A percentile compares a stretch with the other conserved stretches of the same genome.
Conservation (phyloP, 2,888 invertebrate species). For the Halictus ligatus region DNA sequence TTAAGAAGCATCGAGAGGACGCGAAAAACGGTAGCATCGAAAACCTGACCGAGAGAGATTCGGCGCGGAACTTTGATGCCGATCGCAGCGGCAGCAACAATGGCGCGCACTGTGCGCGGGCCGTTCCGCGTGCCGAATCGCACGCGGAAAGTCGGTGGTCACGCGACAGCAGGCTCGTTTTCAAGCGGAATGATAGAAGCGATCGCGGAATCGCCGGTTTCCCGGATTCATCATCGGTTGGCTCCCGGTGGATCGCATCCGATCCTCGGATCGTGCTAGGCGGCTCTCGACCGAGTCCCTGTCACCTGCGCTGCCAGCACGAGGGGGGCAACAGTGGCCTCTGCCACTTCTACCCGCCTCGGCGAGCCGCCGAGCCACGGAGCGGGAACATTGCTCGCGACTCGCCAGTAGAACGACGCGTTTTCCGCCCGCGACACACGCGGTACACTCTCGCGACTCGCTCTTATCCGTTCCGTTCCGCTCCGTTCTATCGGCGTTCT, state of each 20-base stretch:
- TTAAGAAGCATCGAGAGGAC: too few relatives aligned
- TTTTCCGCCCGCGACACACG: constrained; percentile 63
- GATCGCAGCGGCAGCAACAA: background rate
- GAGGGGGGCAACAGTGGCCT: constrained; percentile 36
- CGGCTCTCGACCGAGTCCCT: constrained; percentile 54
- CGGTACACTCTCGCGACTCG: background rate
- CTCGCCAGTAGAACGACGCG: constrained; percentile 62
- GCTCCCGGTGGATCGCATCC: background rate
- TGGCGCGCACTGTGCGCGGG: background rate
- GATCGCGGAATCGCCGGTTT: constrained; percentile 9
- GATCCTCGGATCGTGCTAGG: background rate
- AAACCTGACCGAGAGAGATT: background rate
- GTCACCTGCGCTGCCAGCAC: constrained; percentile 55
- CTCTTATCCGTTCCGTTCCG: constrained; percentile 16
- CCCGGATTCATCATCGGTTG: constrained; percentile 2
- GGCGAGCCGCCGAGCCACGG: constrained; percentile 30
- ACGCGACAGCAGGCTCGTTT: constrained; percentile 12
- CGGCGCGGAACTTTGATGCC: background rate
- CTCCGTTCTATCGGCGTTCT: constrained; percentile 13
- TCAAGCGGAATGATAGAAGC: constrained; percentile 11
- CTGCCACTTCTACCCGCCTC: constrained; percentile 62
- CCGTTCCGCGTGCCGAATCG: background rate
- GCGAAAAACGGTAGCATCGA: too few relatives aligned
- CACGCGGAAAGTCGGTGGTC: background rate
- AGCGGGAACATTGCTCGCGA: constrained; percentile 54